phyloP scores from a whole-genome alignment of 2,888 invertebrate genomes.

The Drosophila subsilvestris region DNA sequence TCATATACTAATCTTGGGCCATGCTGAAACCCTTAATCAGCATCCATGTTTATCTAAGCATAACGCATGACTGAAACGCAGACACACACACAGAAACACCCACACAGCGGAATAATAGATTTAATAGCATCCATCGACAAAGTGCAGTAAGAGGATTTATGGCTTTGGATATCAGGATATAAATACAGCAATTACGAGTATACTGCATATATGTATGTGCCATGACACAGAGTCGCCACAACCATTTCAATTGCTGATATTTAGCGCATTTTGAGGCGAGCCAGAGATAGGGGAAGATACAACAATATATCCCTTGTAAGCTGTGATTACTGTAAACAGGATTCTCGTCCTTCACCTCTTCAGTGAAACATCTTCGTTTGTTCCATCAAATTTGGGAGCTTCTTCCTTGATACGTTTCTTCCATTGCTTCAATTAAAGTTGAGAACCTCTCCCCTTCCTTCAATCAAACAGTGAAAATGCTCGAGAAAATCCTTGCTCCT shows the following conservation, averaged over 20 bases:
- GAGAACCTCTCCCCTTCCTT: neutral
- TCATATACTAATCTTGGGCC: neutral
- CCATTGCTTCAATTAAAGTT: no score
- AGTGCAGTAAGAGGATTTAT: slow-evolving; percentile 13
- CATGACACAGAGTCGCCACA: neutral
- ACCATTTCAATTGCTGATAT: neutral
- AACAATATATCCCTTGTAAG: neutral
- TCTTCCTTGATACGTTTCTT: neutral
- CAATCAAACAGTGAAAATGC: neutral
- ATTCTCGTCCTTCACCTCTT: neutral
- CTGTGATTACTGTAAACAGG: neutral
- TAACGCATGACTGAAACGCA: slow-evolving; percentile 27
- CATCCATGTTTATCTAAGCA: slow-evolving; percentile 30
- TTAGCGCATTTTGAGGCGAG: neutral
- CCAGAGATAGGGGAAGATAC: neutral
- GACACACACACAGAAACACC: neutral
- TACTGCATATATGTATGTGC: neutral
- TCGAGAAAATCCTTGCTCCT: neutral
- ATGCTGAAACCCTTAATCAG: neutral
- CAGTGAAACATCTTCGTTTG: no score
- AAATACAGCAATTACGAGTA: neutral
- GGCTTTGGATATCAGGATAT: slow-evolving; percentile 2
- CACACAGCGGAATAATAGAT: neutral
- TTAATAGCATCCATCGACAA: slow-evolving; percentile 13
- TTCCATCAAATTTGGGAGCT: no score